Evolutionary conservation across 2,113 vertebrate species (phyloP).

Genomic region (Paratilapia polleni): DNA sequence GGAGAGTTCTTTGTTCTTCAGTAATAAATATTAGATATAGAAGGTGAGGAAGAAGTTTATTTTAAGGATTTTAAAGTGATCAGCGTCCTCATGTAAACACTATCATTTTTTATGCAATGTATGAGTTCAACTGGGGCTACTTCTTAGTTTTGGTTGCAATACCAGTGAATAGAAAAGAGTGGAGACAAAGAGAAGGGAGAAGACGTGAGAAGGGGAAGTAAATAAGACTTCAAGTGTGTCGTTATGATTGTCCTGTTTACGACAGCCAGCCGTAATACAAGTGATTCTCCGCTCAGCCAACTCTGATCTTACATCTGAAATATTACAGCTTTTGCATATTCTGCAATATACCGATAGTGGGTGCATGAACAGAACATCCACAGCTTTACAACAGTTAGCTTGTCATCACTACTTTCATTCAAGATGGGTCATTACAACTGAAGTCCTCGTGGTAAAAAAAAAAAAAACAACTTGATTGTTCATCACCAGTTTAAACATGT

Average conservation of each 20-base stretch:
- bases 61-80: neutral
- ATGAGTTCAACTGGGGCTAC: neutral
- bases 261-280: neutral
- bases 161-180: neutral
- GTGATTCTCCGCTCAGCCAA: neutral
- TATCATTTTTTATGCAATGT: neutral
- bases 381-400: too few relatives aligned
- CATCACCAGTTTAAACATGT: too few relatives aligned
- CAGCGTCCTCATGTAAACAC: neutral
- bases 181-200: neutral
- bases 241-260: neutral
- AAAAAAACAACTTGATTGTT: too few relatives aligned
- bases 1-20: constrained; percentile 19
- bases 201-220: neutral
- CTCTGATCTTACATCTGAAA: neutral
- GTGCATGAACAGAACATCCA: neutral
- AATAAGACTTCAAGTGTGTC: neutral
- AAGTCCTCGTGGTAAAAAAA: neutral
- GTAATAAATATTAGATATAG: constrained; percentile 10
- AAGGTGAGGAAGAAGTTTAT: constrained; percentile 3
- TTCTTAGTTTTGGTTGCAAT: neutral
- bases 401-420: neutral
- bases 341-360: neutral
- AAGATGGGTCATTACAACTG: neutral
- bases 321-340: neutral